Evolutionary conservation across 2,113 vertebrate genomes (phyloP).

Genomic region (Equus quagga): DNA sequence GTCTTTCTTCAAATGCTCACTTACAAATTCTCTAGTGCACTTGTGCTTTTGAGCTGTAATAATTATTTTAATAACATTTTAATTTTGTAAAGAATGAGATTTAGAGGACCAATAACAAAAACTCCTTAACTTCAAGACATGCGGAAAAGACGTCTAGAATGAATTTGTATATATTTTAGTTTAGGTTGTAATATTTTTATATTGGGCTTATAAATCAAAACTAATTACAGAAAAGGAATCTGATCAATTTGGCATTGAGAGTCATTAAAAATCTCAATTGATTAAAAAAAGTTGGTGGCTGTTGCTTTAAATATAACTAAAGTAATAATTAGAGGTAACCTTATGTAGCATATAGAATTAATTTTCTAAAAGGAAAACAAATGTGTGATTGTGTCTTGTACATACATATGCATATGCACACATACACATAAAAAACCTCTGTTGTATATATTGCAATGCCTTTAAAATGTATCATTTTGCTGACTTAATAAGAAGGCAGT

Average conservation of each 20-base stretch:
- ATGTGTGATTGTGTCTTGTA: background rate
- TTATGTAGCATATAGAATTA: background rate
- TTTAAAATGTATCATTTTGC: background rate
- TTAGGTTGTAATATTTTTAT: background rate
- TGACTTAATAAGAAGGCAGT: background rate
- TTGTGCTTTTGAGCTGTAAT: background rate
- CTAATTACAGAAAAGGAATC: background rate
- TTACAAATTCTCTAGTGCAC: conserved; percentile 14
- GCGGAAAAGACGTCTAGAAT: background rate
- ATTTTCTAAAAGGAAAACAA: background rate
- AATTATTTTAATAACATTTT: conserved; percentile 51
- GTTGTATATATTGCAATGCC: background rate
- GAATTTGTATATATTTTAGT: background rate
- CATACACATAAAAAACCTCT: background rate
- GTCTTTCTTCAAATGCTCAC: conserved; percentile 33
- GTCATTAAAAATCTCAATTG: background rate
- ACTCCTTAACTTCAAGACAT: background rate
- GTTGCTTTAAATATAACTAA: background rate
- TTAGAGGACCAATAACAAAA: background rate
- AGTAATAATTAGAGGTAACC: fast-evolving
- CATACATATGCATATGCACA: background rate
- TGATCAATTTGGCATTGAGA: background rate
- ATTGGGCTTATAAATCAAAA: no score
- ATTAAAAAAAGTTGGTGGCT: background rate
- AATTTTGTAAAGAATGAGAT: background rate